Base-by-base conservation (phyloP, 2,113 vertebrate genomes). In the Crotophaga sulcirostris region DNA sequence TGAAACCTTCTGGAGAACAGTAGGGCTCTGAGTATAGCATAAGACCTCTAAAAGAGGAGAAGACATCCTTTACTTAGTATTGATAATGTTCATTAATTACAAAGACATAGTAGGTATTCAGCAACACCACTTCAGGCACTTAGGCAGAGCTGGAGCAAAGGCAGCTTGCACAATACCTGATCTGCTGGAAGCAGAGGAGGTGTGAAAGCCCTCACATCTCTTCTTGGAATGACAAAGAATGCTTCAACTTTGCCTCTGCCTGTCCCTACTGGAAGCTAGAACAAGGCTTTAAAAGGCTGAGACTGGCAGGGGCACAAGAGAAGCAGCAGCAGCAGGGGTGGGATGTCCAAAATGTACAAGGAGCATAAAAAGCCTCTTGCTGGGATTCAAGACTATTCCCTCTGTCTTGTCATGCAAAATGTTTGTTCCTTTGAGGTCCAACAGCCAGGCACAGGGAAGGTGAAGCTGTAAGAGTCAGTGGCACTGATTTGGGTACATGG, bases 321-420 rank as follows among this genome's bases (percentile, higher is more conserved):
- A n/a, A n/a, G 19, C 33, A 90, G 26, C 74, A 62, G 31, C 52
- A 83, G 52, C 66, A 47, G 62, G 7, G 8, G 8, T 25, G 18
- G 51, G 31, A 80, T 23, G 10, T n/a, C 55, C 55, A 80, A 86
- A 75, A 69, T 1, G 13, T 26, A 56, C 45, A 90, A 28, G 21
- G 7, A 89, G 9, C 18, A 69, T 7, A 9, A 62, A 19, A 88
- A 5, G 5, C 20, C 31, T 83, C 40, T 66, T 82, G 12, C 16
- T 64, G 45, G 25, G 17, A 25, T 29, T 70, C 40, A 85, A 47
- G 9, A 9, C 21, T n/a, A 3, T 7, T 90, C 47, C 44, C 49
- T 5, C 14, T 47, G 33, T 31, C 40, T 68, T 63, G 16, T 21
- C 36, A n/a, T 8, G 10, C 0, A 1, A 80, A 29, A 4, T 49